Conservation (phyloP, 2,113 vertebrate species). For the Muscicapa adusta region DNA sequence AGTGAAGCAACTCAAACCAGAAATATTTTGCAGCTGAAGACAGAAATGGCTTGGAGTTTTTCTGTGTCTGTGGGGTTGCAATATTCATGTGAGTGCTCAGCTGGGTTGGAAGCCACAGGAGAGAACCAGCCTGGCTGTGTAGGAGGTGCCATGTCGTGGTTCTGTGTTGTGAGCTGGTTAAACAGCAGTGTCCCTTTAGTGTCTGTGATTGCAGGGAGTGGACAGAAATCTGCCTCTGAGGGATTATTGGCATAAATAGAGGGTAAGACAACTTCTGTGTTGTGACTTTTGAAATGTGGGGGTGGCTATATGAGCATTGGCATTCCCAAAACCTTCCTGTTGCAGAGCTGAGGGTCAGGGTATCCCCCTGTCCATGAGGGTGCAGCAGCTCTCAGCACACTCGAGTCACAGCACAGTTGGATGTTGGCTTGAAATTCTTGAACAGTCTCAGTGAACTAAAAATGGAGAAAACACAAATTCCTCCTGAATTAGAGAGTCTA, state of each 20-base stretch:
- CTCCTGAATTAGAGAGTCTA: background rate
- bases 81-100: background rate
- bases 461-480: background rate
- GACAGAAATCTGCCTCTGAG: background rate
- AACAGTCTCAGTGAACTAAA: background rate
- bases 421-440: background rate
- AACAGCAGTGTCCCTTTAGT: background rate
- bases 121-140: background rate
- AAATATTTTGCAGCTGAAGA: background rate
- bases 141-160: accelerated
- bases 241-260: background rate
- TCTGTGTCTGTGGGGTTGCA: background rate
- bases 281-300: accelerated
- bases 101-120: background rate
- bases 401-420: accelerated
- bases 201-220: background rate
- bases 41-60: background rate
- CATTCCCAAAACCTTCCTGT: background rate
- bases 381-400: background rate
- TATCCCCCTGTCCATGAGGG: accelerated
- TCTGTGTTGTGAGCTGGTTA: background rate
- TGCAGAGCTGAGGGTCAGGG: background rate
- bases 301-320: accelerated
- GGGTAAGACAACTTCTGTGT: background rate
- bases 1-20: background rate